These are phyloP conservation scores for Eristalinus aeneus DNA, from an alignment of 2,888 invertebrate genomes.

Conservation along the genomic window DNA sequence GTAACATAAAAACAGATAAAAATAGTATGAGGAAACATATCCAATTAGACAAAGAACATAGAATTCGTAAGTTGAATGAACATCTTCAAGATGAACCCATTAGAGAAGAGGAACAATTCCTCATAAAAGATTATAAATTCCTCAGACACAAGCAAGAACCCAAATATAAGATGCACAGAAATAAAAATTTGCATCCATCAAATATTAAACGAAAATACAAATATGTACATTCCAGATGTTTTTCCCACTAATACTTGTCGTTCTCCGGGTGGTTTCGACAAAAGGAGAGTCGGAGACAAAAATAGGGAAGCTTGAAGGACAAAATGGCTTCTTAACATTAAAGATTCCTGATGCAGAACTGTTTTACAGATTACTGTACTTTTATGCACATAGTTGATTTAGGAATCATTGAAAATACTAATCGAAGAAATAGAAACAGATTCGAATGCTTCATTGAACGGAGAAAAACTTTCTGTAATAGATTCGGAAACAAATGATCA, in stretches of 20 bases:
- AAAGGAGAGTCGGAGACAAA: not conserved
- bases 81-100: not conserved
- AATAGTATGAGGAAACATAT: not conserved
- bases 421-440: not conserved
- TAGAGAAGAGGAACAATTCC: not conserved
- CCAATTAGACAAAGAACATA: not conserved
- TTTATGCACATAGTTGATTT: not conserved
- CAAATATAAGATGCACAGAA: not conserved
- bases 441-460: not conserved
- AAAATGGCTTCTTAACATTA: not conserved
- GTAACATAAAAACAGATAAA: not conserved
- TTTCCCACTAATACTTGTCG: not conserved
- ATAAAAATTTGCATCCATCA: not conserved
- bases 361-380: not conserved
- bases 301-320: not conserved
- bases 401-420: not conserved
- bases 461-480: not conserved
- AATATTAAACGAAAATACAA: constrained; percentile 1
- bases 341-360: not conserved
- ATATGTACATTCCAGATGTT: not conserved
- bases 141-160: not conserved
- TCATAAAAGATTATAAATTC: not conserved
- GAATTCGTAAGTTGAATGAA: not conserved
- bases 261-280: not conserved
- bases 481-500: not conserved